Evolutionary conservation across 2,888 invertebrate species (phyloP), one percentile per base, ranked within the genome.

Genomic region (Oscheius sp.): DNA sequence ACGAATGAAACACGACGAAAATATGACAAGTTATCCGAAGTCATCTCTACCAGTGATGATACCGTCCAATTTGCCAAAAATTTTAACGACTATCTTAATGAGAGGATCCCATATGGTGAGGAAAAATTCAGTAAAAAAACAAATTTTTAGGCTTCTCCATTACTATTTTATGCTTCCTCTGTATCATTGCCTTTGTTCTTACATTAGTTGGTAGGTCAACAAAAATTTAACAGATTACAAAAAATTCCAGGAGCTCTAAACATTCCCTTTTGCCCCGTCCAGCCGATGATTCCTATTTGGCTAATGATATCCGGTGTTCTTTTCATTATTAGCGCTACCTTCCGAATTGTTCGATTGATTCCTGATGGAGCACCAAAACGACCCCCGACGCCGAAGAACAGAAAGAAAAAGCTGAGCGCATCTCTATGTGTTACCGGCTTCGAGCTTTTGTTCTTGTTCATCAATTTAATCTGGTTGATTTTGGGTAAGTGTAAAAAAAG

Each of bases 241-340:
- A 45, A 17, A 47, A 9, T 54, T 54, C 64, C 44, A 76, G 78
- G 78, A 26, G 71, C 80, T 14, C 67, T 83, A 24, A 83, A 82
- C 59, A 61, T 76, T 26, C 82, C 82, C 28, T 80, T 80, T 64
- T 84, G 84, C 56, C 50, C 71, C 8, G 62, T 81, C 24, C 80
- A 84, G 57, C 84, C 84, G n/a, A 73, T 83, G 76, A 83, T 84
- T 57, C 84, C 84, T 4, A 57, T 84, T 14, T 84, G 81, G 74
- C 63, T 84, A 17, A 76, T 84, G 8, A 68, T 81, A 6, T 74
- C 80, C 26, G 82, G 83, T 2, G 28, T 75, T 12, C 59, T 83
- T 22, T 73, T 84, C 45, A 82, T 84, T 30, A 56, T 80, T 26
- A 78, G 80, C 22, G 76, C 81, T 5, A 67, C 69, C 1, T 68